Conservation (phyloP, 2,113 vertebrate species). For the Leptocoma aspasia region DNA sequence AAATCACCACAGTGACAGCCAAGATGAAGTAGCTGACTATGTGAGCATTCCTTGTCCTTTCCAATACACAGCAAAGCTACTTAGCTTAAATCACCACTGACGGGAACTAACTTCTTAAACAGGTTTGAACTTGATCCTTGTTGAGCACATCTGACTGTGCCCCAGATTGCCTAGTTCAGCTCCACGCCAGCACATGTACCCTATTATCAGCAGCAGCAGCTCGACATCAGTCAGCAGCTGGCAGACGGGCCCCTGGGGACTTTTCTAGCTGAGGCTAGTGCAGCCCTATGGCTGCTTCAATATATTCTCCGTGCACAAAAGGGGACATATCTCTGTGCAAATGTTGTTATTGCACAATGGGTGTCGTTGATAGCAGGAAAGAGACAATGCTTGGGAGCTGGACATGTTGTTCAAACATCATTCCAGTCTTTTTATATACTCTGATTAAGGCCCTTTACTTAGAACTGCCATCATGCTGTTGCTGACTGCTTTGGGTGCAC, state of each 20-base stretch:
- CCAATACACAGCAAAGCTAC: constrained; percentile 40
- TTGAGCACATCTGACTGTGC: constrained; percentile 44
- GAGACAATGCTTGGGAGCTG: constrained; percentile 23
- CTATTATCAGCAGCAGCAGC: constrained; percentile 34
- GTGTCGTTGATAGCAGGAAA: constrained; percentile 39
- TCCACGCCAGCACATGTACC: constrained; percentile 18
- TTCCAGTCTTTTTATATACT: constrained; percentile 16
- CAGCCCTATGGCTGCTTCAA: constrained; percentile 18
- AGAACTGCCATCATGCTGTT: background rate
- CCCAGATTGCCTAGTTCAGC: constrained; percentile 43
- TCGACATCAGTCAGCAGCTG: constrained; percentile 51
- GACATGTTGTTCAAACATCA: constrained; percentile 36
- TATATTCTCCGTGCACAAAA: background rate
- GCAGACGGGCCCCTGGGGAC: constrained; percentile 8
- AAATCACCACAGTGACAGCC: constrained; percentile 44
- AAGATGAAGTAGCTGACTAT: constrained; percentile 52
- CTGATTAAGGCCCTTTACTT: constrained; percentile 36
- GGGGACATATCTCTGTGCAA: constrained; percentile 33
- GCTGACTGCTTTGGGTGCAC: background rate
- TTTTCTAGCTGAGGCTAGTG: background rate
- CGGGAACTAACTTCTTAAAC: constrained; percentile 53
- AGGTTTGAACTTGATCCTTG: constrained; percentile 52
- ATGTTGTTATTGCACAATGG: constrained; percentile 44
- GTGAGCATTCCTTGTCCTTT: constrained; percentile 33
- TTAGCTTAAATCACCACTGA: constrained; percentile 52